Evolutionary conservation across 2,113 vertebrate species (phyloP).

Genomic region (Aplodontia rufa): DNA sequence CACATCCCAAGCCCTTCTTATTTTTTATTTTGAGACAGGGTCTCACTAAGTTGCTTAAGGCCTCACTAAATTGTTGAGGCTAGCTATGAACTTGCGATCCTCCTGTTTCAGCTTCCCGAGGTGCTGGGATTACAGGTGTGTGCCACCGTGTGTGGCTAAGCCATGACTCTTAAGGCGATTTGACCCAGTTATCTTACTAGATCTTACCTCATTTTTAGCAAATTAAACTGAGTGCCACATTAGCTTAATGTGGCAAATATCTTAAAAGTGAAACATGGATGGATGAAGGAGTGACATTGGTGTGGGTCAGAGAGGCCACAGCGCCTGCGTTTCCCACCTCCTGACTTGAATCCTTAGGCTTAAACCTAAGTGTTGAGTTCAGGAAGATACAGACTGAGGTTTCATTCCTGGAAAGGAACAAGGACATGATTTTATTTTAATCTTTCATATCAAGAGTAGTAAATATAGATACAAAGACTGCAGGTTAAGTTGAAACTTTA

Average conservation of each 20-base stretch:
- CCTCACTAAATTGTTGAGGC: no score
- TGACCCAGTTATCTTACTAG: neutral
- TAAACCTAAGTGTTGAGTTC: neutral
- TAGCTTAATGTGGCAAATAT: neutral
- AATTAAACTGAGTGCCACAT: neutral
- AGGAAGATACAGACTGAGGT: neutral
- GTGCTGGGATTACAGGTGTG: no score
- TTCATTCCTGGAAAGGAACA: neutral
- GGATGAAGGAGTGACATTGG: fast-evolving
- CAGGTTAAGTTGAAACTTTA: neutral
- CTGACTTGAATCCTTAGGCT: neutral
- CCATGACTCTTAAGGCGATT: neutral
- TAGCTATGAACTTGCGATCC: no score
- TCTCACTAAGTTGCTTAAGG: no score
- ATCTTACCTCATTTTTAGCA: neutral
- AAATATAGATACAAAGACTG: neutral
- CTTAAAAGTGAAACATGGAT: neutral
- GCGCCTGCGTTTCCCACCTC: neutral
- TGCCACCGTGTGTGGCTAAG: no score
- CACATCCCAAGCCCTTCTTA: no score
- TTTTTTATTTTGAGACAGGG: no score
- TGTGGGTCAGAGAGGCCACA: fast-evolving
- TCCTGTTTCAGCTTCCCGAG: no score
- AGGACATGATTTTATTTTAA: neutral
- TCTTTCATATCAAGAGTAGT: neutral